Conservation (phyloP, 2,797 vertebrate species). For the Pempheris klunzingeri region DNA sequence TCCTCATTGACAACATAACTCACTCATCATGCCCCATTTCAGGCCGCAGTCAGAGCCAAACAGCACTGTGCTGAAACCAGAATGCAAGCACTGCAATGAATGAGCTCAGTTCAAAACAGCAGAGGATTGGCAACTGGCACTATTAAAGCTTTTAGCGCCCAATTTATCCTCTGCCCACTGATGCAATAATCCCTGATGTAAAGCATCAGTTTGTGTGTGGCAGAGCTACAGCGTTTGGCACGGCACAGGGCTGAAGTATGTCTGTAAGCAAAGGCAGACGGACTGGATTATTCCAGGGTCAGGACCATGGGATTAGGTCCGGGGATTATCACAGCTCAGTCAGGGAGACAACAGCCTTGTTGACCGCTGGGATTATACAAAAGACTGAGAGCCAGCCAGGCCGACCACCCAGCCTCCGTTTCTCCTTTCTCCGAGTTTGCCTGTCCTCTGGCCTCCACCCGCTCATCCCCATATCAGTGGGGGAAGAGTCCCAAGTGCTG, state of each 20-base stretch:
- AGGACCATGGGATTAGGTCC: slow-evolving; percentile 70
- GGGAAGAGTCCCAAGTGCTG: slow-evolving; percentile 19
- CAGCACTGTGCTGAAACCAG: slow-evolving; percentile 35
- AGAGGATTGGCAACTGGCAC: slow-evolving; percentile 64
- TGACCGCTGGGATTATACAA: slow-evolving; percentile 61
- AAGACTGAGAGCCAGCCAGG: slow-evolving; percentile 22
- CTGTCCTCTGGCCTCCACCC: background rate
- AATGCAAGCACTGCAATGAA: slow-evolving; percentile 52
- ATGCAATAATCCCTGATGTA: slow-evolving; percentile 71
- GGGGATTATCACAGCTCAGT: slow-evolving; percentile 80
- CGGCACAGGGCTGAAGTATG: slow-evolving; percentile 31
- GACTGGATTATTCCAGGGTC: slow-evolving; percentile 78
- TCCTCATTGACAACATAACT: slow-evolving; percentile 69
- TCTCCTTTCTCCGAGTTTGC: slow-evolving; percentile 42
- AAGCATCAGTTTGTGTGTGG: slow-evolving; percentile 52
- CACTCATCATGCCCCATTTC: slow-evolving; percentile 53
- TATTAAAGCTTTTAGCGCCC: slow-evolving; percentile 65
- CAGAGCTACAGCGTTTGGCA: slow-evolving; percentile 50
- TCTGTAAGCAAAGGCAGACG: slow-evolving; percentile 67
- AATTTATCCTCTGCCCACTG: slow-evolving; percentile 66
- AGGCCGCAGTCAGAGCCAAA: slow-evolving; percentile 45
- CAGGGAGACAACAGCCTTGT: slow-evolving; percentile 58
- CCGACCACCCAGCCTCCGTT: slow-evolving; percentile 20
- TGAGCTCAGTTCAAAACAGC: slow-evolving; percentile 49
- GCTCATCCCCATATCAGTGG: background rate